phyloP scores from a whole-genome alignment of 2,797 vertebrate genomes.

The Falco columbarius region DNA sequence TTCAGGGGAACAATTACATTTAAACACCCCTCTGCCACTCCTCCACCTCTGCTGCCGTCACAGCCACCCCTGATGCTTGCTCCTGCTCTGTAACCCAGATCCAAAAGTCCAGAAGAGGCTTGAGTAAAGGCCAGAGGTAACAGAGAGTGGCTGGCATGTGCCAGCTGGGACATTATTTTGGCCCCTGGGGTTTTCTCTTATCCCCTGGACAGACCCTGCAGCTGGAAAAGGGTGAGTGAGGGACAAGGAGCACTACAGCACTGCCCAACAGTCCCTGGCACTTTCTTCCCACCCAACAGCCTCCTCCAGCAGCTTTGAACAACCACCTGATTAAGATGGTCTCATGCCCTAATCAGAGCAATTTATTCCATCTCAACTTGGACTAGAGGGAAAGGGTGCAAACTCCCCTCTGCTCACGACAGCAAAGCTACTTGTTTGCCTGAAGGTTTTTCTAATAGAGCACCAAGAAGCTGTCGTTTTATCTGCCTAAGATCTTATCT shows the following conservation, averaged over 20 bases:
- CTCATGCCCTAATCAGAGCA: background rate
- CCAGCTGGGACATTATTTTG: background rate
- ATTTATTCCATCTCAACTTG: background rate
- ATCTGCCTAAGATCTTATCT: background rate
- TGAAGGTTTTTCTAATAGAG: background rate
- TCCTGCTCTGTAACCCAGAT: background rate
- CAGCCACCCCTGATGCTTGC: background rate
- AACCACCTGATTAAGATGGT: accelerated
- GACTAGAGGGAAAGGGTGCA: background rate
- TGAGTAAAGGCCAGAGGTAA: background rate
- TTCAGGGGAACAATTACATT: background rate
- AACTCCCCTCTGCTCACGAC: background rate
- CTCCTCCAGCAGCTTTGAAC: background rate
- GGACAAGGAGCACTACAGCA: background rate
- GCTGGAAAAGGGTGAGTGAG: background rate
- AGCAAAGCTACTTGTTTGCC: background rate
- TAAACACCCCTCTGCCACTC: background rate
- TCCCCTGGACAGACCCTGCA: background rate
- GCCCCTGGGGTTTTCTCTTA: background rate
- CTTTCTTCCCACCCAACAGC: background rate
- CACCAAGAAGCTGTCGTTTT: background rate
- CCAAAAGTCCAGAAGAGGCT: background rate
- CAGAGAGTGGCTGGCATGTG: background rate
- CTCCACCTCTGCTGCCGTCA: background rate
- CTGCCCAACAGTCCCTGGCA: background rate